Evolutionary conservation across 1,140 invertebrate genomes (phyloP), one percentile per base, ranked within the genome.

Genomic region (Macrosteles quadrilineatus): DNA sequence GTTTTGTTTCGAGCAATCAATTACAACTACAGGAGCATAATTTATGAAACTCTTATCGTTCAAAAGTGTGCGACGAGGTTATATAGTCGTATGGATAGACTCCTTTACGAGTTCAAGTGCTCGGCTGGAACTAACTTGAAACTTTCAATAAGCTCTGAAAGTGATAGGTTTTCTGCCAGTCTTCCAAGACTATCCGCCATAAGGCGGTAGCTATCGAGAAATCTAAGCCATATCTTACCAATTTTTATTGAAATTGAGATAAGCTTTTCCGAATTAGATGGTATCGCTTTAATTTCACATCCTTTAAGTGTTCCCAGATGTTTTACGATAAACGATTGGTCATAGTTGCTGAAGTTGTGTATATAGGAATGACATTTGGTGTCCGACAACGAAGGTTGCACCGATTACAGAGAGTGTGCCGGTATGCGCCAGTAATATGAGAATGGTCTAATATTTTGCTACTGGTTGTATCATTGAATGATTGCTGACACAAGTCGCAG

Each of bases 341-440:
- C 72, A 53, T 74, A 74, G 4, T 30, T 14, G 21, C 40, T 53
- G 30, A 74, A 57, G 62, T 73, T 74, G 36, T 74, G 73, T 50
- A 72, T 29, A 72, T 53, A 4, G 73, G 71, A 62, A 74, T 40
- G 43, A 64, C 59, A 2, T 67, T 57, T n/a, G 43, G 30, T 31
- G 17, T 25, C 43, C 63, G 43, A 14, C 47, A 30, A n/a, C 55
- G 70, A 21, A 71, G 30, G 36, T 74, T 74, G 55, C 73, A 74
- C 3, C 21, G 63, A 31, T 69, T 55, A 57, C 71, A 73, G 19
- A 57, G 6, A 6, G 66, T 30, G 14, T 29, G 21, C 27, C 53
- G 57, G 63, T 47, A 73, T 47, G 57, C 25, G 9, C 72, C 72
- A 2, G 70, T 73, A 29, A 73, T 43, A 47, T 72, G 73, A 55